Conservation (phyloP, 2,113 vertebrate genomes). For the Brachyhypopomus occidentalis region DNA sequence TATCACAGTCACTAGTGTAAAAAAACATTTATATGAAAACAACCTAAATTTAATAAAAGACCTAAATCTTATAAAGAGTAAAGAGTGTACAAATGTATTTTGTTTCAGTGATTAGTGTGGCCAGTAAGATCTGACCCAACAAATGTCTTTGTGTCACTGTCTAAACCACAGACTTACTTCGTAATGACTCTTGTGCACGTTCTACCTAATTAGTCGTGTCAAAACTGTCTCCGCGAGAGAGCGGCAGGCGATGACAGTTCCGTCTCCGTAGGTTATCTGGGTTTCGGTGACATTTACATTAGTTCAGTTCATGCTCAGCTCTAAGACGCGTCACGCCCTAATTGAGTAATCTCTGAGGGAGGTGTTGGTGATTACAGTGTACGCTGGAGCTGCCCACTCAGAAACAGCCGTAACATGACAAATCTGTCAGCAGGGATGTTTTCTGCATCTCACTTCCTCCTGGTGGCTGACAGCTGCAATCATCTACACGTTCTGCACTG, state of each 20-base stretch:
- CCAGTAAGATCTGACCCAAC: neutral
- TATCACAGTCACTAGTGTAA: neutral
- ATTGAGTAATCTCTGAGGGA: slow-evolving; percentile 48
- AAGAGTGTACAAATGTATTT: neutral
- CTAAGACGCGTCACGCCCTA: slow-evolving; percentile 31
- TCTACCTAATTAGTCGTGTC: slow-evolving; percentile 42
- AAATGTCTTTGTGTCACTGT: neutral
- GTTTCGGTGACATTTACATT: slow-evolving; percentile 42
- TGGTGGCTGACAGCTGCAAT: slow-evolving; percentile 72
- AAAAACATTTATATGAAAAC: neutral
- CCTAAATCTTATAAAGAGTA: neutral
- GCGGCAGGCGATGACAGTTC: slow-evolving; percentile 38
- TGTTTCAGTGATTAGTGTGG: neutral
- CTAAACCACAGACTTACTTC: neutral
- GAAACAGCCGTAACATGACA: slow-evolving; percentile 49
- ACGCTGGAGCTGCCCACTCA: slow-evolving; percentile 54
- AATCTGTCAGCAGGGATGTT: slow-evolving; percentile 73
- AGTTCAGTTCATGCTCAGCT: slow-evolving; percentile 43
- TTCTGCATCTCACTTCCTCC: slow-evolving; percentile 70
- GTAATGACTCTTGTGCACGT: slow-evolving; percentile 30
- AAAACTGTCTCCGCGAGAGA: slow-evolving; percentile 47
- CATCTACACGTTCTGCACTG: slow-evolving; percentile 70
- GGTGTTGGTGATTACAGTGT: slow-evolving; percentile 52
- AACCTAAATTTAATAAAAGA: neutral
- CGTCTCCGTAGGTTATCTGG: slow-evolving; percentile 31